Conservation (phyloP, 2,797 vertebrate genomes). For the Alcedo quadribrachys region DNA sequence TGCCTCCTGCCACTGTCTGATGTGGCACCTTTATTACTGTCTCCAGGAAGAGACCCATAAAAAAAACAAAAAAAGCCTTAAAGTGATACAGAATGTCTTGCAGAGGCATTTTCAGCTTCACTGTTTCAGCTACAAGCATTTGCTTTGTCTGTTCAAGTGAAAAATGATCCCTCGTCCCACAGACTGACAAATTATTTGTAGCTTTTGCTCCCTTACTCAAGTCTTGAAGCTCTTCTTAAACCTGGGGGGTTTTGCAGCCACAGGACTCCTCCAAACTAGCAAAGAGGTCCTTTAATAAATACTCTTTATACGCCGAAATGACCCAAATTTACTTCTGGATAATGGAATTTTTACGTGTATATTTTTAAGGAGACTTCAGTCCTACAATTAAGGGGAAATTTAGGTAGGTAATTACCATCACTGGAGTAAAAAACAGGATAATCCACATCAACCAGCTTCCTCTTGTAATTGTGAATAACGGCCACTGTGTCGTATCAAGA, state of each 20-base stretch:
- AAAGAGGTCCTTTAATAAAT: conserved; percentile 20
- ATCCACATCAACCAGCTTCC: conserved; percentile 69
- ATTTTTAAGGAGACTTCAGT: conserved; percentile 26
- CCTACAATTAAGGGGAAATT: conserved; percentile 50
- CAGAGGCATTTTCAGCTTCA: conserved; percentile 6
- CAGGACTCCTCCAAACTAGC: not conserved
- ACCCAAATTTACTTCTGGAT: conserved; percentile 28
- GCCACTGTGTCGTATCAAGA: conserved; percentile 72
- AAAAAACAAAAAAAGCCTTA: not conserved
- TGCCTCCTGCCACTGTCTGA: not conserved
- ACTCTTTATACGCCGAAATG: not conserved
- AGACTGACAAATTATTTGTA: not conserved
- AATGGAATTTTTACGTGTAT: conserved; percentile 6
- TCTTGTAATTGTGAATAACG: conserved; percentile 64
- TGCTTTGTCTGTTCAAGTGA: not conserved
- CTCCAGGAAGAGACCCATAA: not conserved
- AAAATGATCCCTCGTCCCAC: not conserved
- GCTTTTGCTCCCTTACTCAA: not conserved
- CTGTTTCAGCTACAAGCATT: not conserved
- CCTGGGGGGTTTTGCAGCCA: not conserved
- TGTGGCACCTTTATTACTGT: not conserved
- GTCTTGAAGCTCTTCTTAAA: not conserved
- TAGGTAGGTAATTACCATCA: conserved; percentile 57
- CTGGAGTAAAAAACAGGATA: conserved; percentile 23
- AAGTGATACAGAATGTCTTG: not conserved